phyloP scores from a whole-genome alignment of 2,888 invertebrate species.

The Tolmerus cingulatus region DNA sequence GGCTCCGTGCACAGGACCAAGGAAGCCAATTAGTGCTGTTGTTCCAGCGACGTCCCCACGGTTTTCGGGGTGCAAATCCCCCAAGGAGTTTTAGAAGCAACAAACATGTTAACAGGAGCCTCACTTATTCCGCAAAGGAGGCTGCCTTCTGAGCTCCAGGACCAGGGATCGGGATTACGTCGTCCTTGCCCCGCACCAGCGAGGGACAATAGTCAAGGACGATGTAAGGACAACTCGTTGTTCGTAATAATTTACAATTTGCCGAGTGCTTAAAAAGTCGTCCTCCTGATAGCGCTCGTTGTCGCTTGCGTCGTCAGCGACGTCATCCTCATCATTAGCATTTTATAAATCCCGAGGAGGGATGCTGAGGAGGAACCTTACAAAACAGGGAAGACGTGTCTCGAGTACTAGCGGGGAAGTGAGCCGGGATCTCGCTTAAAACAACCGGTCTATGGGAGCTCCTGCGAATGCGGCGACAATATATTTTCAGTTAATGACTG shows the following conservation, averaged over 20 bases:
- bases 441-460: background rate
- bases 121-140: conserved; percentile 3
- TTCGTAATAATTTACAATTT: conserved; percentile 29
- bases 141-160: background rate
- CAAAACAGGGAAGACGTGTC: background rate
- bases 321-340: background rate
- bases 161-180: background rate
- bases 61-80: background rate
- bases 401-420: background rate
- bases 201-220: background rate
- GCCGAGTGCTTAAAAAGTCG: background rate
- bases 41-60: background rate
- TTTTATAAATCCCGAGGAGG: background rate
- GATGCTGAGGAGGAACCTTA: background rate
- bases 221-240: background rate
- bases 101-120: conserved; percentile 27
- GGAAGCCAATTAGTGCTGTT: conserved; percentile 4
- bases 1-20: background rate
- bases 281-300: background rate
- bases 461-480: conserved; percentile 11
- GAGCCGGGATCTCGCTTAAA: background rate
- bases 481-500: conserved; percentile 34
- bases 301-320: background rate
- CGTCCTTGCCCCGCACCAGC: background rate
- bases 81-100: conserved; percentile 13